phyloP scores from a whole-genome alignment of 92 coral and sea anemone species.

The Parazoanthus atlanticus region DNA sequence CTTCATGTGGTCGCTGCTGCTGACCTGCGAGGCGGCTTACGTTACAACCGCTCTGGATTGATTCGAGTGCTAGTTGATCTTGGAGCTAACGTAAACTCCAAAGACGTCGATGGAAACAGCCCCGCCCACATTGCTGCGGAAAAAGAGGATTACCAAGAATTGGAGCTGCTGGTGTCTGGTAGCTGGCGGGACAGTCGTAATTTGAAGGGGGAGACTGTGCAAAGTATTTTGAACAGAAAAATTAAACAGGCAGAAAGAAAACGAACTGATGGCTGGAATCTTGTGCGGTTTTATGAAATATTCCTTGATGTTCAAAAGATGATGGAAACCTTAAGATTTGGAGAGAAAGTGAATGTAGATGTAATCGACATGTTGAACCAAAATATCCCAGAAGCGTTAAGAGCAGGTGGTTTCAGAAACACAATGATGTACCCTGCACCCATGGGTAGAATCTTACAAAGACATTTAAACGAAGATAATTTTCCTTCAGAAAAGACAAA shows the following conservation, averaged over 20 bases:
- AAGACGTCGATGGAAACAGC: conserved; percentile 35
- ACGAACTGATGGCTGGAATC: no score
- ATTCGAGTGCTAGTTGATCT: not conserved
- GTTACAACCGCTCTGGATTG: no score
- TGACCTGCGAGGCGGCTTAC: not conserved
- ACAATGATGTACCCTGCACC: conserved; percentile 13
- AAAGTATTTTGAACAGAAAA: not conserved
- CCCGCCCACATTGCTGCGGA: conserved; percentile 41
- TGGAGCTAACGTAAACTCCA: conserved; percentile 6
- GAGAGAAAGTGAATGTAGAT: not conserved
- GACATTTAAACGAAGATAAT: not conserved
- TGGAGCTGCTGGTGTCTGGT: not conserved
- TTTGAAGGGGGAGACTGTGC: conserved; percentile 18
- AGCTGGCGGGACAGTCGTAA: conserved; percentile 1
- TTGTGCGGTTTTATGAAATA: no score
- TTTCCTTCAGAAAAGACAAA: not conserved
- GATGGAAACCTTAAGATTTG: not conserved
- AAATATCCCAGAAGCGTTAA: conserved; percentile 12
- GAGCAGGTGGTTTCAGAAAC: not conserved
- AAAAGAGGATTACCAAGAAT: conserved; percentile 13
- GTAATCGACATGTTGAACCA: conserved; percentile 2
- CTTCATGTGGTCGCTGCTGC: conserved; percentile 23
- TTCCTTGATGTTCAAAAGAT: not conserved
- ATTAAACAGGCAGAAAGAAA: no score
- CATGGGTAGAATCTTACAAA: not conserved